Evolutionary conservation across 53 echinoderm and acorn worm genomes (phyloP).

Genomic region (Antedon mediterranea): DNA sequence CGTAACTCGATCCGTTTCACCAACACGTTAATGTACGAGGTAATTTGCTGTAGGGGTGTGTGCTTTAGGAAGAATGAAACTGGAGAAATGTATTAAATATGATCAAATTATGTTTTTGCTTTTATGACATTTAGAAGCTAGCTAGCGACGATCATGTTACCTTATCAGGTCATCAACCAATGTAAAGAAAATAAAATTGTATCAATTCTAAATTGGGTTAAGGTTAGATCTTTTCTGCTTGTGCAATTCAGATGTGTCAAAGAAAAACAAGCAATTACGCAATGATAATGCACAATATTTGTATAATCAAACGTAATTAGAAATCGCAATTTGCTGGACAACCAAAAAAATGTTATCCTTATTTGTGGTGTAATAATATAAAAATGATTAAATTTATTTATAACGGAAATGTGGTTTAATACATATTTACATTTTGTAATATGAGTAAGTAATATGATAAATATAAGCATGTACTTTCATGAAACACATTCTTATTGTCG

Average conservation of each 20-base stretch:
- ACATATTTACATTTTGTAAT: too few relatives aligned
- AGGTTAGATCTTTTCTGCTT: neutral
- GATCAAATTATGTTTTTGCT: neutral
- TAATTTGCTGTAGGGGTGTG: neutral
- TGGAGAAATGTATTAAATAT: neutral
- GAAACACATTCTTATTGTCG: too few relatives aligned
- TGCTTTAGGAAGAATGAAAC: neutral
- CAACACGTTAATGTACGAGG: neutral
- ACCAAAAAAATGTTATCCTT: too few relatives aligned
- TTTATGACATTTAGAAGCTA: neutral
- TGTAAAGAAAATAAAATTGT: neutral
- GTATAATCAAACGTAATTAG: neutral
- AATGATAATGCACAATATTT: neutral
- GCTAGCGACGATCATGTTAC: neutral
- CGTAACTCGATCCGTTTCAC: neutral
- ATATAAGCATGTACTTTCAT: too few relatives aligned
- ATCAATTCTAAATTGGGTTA: neutral
- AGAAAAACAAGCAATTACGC: neutral
- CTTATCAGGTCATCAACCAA: neutral
- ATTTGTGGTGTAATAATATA: too few relatives aligned
- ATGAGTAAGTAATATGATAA: too few relatives aligned
- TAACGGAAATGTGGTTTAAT: too few relatives aligned
- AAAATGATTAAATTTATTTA: too few relatives aligned
- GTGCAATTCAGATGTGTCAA: neutral
- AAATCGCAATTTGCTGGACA: too few relatives aligned